phyloP scores from a whole-genome alignment of 1,140 invertebrate species.

The Gonatopus flavifemur region DNA sequence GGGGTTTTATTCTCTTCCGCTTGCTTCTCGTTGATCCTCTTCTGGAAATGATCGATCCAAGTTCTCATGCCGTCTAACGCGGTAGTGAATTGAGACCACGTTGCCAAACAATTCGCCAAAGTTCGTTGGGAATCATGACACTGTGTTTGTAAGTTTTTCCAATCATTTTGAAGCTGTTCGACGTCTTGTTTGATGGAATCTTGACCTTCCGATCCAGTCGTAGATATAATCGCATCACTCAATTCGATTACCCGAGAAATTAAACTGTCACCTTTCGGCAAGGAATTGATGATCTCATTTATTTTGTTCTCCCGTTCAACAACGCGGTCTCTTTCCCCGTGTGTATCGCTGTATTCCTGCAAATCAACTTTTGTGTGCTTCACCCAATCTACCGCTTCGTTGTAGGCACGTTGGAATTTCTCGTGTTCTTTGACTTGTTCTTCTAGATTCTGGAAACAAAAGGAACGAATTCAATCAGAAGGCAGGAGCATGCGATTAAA shows the following conservation, averaged over 20 bases:
- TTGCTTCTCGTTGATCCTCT: slow-evolving; percentile 66
- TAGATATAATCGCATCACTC: slow-evolving; percentile 76
- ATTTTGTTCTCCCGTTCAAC: slow-evolving; percentile 74
- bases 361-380: slow-evolving; percentile 78
- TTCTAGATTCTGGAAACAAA: slow-evolving; percentile 65
- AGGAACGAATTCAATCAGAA: slow-evolving; percentile 1
- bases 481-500: slow-evolving; percentile 11
- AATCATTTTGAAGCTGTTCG: slow-evolving; percentile 80
- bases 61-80: slow-evolving; percentile 75
- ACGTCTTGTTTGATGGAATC: slow-evolving; percentile 83
- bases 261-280: slow-evolving; percentile 72
- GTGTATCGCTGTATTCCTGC: slow-evolving; percentile 81
- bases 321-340: slow-evolving; percentile 77
- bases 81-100: slow-evolving; percentile 83
- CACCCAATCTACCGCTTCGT: slow-evolving; percentile 86
- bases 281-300: slow-evolving; percentile 66
- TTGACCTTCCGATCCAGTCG: slow-evolving; percentile 84
- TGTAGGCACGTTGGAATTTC: slow-evolving; percentile 78
- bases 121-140: slow-evolving; percentile 77
- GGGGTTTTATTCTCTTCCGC: slow-evolving; percentile 78
- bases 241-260: slow-evolving; percentile 75
- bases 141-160: slow-evolving; percentile 82
- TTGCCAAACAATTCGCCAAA: slow-evolving; percentile 77
- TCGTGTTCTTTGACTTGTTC: slow-evolving; percentile 86
- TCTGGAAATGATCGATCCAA: slow-evolving; percentile 76